Base-by-base conservation (phyloP, 2,797 vertebrate species). In the Myoxocephalus aenaeus region DNA sequence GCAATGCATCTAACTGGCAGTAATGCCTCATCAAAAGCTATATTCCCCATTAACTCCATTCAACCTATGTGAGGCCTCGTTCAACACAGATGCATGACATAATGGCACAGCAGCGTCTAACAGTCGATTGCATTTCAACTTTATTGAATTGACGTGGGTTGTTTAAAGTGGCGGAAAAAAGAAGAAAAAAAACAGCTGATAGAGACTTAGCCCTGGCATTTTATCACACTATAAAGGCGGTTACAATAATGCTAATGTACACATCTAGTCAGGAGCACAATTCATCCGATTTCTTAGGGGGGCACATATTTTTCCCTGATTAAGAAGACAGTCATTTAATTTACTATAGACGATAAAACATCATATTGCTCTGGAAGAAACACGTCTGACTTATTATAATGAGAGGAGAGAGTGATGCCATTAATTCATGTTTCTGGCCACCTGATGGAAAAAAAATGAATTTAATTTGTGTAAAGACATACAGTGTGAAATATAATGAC, bases 1-100 rank as follows among this genome's bases (percentile, higher is more conserved):
- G 69, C 76, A 54, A 63, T 71, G 75, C 80, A 73, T 87, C 68
- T 81, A 83, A 87, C 59, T 66, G 79, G 73, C 77, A 71, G 80
- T 89, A 87, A 87, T 85, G 77, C 40, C 73, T 86, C 75, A 67
- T 77, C 77, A 81, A 68, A 78, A 73, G 77, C 65, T 48, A 64
- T 29, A 65, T 59, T 76, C 70, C 50, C 62, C 72, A 62, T 79
- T 86, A 74, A 68, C 73, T 71, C 70, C 5, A 65, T 67, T 66
- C 62, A 78, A 22, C 38, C 67, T 66, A 46, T 53, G 65, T 53
- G 38, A 77, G 32, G 53, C 22, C 51, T 36, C 40, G 20, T 72
- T 57, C 44, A 62, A 34, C 78, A 65, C 0, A 27, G 17, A 79
- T 61, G 2, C 65, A 58, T 78, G 77, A 81, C 80, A 69, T 65